Conservation (phyloP, 2,888 invertebrate genomes). For the Hirtodrosophila histrioides region DNA sequence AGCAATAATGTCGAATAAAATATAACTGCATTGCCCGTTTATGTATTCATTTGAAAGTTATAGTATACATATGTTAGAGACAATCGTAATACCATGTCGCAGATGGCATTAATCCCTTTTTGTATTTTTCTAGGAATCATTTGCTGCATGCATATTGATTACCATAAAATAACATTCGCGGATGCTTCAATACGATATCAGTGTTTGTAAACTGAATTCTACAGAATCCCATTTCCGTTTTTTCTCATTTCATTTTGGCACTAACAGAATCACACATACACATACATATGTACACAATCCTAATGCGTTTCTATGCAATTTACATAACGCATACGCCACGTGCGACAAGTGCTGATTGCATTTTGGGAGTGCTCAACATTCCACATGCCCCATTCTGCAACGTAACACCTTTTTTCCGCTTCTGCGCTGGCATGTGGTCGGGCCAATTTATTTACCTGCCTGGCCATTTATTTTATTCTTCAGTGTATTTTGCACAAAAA, state of each 20-base stretch:
- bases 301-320: conserved; percentile 51
- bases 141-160: no score
- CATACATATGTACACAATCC: conserved; percentile 11
- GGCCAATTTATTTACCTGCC: conserved; percentile 56
- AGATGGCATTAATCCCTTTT: no score
- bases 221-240: conserved; percentile 3
- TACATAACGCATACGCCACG: conserved; percentile 60
- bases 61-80: no score
- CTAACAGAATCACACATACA: conserved; percentile 6
- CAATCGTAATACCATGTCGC: no score
- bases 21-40: no score
- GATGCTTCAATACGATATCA: no score
- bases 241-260: conserved; percentile 2
- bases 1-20: no score
- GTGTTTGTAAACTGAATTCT: background rate
- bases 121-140: no score
- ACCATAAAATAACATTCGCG: no score
- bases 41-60: no score
- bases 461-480: conserved; percentile 34
- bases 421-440: conserved; percentile 7
- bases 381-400: conserved; percentile 5
- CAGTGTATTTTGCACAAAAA: conserved; percentile 20
- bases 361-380: conserved; percentile 21
- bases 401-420: conserved; percentile 22
- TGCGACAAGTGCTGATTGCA: conserved; percentile 67